These are phyloP conservation scores for Xenopus laevis DNA, from an alignment of 2,113 vertebrate species.

Conservation along the genomic window DNA sequence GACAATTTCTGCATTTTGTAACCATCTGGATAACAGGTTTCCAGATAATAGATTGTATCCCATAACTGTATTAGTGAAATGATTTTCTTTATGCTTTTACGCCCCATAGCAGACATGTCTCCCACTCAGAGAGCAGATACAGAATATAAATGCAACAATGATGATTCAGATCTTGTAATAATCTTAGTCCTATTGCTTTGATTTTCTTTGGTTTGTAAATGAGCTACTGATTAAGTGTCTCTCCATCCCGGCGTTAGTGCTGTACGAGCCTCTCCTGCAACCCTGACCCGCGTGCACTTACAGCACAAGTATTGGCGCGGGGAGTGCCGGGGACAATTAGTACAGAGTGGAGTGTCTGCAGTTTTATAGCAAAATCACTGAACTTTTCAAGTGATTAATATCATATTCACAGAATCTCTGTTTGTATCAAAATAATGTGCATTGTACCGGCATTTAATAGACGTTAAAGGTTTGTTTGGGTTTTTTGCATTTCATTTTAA, in stretches of 20 bases:
- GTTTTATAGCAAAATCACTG: constrained; percentile 80
- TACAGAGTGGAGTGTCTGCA: constrained; percentile 76
- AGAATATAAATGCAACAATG: constrained; percentile 51
- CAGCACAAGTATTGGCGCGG: constrained; percentile 70
- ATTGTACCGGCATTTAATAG: constrained; percentile 38
- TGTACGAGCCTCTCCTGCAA: constrained; percentile 56
- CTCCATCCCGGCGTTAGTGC: constrained; percentile 67
- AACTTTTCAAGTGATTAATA: constrained; percentile 79
- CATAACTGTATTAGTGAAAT: too few species aligned
- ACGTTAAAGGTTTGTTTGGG: too few species aligned
- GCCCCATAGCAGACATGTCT: too few species aligned
- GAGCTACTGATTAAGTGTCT: constrained; percentile 79
- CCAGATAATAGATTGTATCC: too few species aligned
- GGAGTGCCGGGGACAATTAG: constrained; percentile 70
- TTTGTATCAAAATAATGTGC: constrained; percentile 61
- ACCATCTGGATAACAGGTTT: too few species aligned
- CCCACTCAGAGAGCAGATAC: too few species aligned
- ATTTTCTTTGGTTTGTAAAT: constrained; percentile 81
- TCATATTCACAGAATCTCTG: constrained; percentile 69
- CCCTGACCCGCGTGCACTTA: constrained; percentile 69
- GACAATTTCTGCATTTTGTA: too few species aligned
- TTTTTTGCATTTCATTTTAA: too few species aligned
- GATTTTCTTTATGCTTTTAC: too few species aligned
- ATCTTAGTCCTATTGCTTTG: constrained; percentile 73
- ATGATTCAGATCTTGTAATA: constrained; percentile 73